Base-by-base conservation (phyloP, 2,113 vertebrate genomes). In the Mustela lutreola region DNA sequence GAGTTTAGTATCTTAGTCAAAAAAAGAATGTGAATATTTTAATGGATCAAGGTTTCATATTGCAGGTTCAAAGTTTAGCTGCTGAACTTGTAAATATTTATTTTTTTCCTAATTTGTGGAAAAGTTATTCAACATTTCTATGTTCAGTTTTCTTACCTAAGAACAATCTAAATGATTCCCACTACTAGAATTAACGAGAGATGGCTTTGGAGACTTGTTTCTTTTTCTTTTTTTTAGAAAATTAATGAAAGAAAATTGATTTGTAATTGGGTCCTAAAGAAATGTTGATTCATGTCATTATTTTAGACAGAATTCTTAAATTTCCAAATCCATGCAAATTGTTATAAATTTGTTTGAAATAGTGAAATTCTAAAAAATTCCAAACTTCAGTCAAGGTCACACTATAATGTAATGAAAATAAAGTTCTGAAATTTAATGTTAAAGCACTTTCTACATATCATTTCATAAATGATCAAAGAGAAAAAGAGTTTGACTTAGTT, bases 391-490 rank as follows among this genome's bases (percentile, higher is more conserved):
- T 82, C 50, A 91, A 22, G 36, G 67, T 70, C 39, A 28, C 12
- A 45, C 42, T 28, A 45, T 45, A 45, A 15, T 53, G 33, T 86
- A 56, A 11, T 76, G 19, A 96, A 89, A 91, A 87, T 85, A 12
- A 84, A 91, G 39, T 89, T 94, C 42, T 91, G 31, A 95, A 45
- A 93, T 62, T 83, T 75, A 97, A 89, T 82, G 79, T 80, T 70
- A 86, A 80, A 80, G n/a, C 21, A 4, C 15, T 76, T 81, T 82
- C 56, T 97, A 36, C 39, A 81, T 78, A 97, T 91, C 53, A 62
- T 1, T 78, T 24, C 3, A 87, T 71, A 33, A 87, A 9, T 93
- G 60, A 86, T 89, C 78, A 94, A 94, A 80, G 48, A 53, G 4
- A 36, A 91, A 84, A 90, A 42, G 48, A 21, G 36, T 86, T 93